Base-by-base conservation (phyloP, 1,140 invertebrate species). In the Pogonomyrmex barbatus region DNA sequence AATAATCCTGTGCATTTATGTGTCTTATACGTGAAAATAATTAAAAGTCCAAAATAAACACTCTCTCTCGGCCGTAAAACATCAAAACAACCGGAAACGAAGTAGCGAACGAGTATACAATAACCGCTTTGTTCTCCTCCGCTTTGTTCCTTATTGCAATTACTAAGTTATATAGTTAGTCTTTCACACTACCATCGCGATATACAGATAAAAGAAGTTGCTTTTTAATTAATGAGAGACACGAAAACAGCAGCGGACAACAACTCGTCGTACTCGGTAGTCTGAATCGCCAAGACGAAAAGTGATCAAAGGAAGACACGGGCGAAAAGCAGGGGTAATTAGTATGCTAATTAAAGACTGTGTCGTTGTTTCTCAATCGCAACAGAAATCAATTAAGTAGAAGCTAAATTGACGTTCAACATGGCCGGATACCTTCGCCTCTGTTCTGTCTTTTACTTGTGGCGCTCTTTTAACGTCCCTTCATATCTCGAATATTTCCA, bases 141-240 rank as follows among this genome's bases (percentile, higher is more conserved):
- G 71, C 82, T 85, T 85, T 85, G 47, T 85, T 85, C 82, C 47
- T 85, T 78, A 42, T 12, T 85, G 47, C 75, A 85, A 78, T 85
- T 78, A 85, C 82, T 58, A 63, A 78, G 58, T 85, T 84, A 84
- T 60, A 84, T 45, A 42, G 60, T 78, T 78, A 85, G 62, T 85
- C 82, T 63, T 78, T 85, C 71, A 78, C 73, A 85, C 82, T 30
- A 56, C 30, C 58, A 42, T 17, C 17, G 17, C 54, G 45, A n/a
- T 52, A 33, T 33, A 42, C 45, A 52, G 58, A 76, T 47, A 45
- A 78, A 85, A 85, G 39, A 65, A 85, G 82, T 85, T 85, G 79
- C 82, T 85, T 78, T 78, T 78, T 85, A 78, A 85, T 85, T 85
- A 85, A 85, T 78, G 82, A 60, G 24, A 54, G 52, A 36, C 67